Evolutionary conservation across 2,888 invertebrate species (phyloP).

Genomic region (Enchytraeus crypticus): DNA sequence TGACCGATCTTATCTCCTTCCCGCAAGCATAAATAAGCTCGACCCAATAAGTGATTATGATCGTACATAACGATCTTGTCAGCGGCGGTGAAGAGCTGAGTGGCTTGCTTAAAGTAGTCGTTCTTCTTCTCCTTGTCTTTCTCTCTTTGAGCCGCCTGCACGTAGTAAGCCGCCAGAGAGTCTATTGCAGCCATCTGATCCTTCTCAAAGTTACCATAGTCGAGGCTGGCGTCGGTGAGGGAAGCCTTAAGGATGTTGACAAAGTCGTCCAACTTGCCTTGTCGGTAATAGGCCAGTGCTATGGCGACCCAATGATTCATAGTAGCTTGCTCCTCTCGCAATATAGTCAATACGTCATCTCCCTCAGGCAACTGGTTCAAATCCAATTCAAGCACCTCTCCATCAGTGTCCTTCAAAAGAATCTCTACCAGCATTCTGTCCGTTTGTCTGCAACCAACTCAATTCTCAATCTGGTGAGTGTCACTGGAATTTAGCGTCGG

Average conservation of each 20-base stretch:
- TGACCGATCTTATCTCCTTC: constrained; percentile 99
- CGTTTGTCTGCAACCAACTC: too few relatives aligned
- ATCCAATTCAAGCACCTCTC: constrained; percentile 88
- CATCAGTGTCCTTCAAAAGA: too few relatives aligned
- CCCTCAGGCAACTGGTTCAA: constrained; percentile 89
- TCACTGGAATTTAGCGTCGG: too few relatives aligned
- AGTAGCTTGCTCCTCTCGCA: constrained; percentile 85
- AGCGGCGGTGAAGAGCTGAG: constrained; percentile 90
- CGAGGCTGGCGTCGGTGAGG: constrained; percentile 51
- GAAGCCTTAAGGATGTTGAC: constrained; percentile 86
- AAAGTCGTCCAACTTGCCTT: constrained; percentile 82
- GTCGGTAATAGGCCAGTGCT: constrained; percentile 94
- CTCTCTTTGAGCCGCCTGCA: constrained; percentile 69
- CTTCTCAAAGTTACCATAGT: constrained; percentile 71
- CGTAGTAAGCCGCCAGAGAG: constrained; percentile 95
- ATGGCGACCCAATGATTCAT: constrained; percentile 90
- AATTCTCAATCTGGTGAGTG: too few relatives aligned
- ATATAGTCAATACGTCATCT: constrained; percentile 86
- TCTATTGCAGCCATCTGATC: constrained; percentile 97
- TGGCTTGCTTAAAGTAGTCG: constrained; percentile 83
- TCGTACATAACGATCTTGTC: constrained; percentile 99
- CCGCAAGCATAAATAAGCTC: constrained; percentile 93
- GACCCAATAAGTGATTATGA: constrained; percentile 88
- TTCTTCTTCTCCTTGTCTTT: constrained; percentile 84
- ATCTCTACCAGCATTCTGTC: too few relatives aligned